Base-by-base conservation (phyloP, 2,888 invertebrate genomes). In the Noctua janthe region DNA sequence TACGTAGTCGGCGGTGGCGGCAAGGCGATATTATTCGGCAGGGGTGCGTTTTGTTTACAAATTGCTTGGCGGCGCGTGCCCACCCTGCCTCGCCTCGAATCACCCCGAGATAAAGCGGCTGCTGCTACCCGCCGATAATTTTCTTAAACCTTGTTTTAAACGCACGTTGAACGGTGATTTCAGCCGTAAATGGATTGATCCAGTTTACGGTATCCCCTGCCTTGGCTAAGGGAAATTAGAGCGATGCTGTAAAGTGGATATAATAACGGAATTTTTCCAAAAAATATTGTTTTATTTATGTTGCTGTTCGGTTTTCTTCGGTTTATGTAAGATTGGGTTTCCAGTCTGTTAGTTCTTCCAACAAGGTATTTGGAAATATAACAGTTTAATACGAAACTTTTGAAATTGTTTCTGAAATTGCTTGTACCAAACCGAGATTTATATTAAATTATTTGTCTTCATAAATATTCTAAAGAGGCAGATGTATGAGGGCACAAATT, bases 11-110 rank as follows among this genome's bases (percentile, higher is more conserved):
- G 88, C 90, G 91, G 89, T 73, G 78, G 74, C 88, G 91, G 90
- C 91, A 88, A 92, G 91, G 91, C 92, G 92, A 94, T 95, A 94
- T 95, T 94, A 94, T 95, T 95, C 93, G 93, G 92, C 88, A 90
- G 92, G 94, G 95, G 94, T 95, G 93, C 94, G 95, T 95, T 96
- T 96, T 96, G 96, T 96, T 94, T 96, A 95, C 96, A 96, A 97
- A 96, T 96, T 95, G 95, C 93, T 93, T 91, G 92, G 91, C 91
- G 93, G 95, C 92, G 95, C 94, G 95, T 95, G 96, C 94, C 93
- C 91, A 90, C 82, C 78, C 76, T 81, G 80, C 89, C 91, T 91
- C 90, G 90, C 86, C 90, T 91, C 88, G 90, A 92, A 94, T 93
- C 92, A 92, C 92, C 92, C 91, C 91, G 82, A 94, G 93, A 94